Percentiles rank a stretch among this genome's conserved stretches.
Conservation (phyloP, 92 coral and sea anemone species). For the Heliopora coerulea region DNA sequence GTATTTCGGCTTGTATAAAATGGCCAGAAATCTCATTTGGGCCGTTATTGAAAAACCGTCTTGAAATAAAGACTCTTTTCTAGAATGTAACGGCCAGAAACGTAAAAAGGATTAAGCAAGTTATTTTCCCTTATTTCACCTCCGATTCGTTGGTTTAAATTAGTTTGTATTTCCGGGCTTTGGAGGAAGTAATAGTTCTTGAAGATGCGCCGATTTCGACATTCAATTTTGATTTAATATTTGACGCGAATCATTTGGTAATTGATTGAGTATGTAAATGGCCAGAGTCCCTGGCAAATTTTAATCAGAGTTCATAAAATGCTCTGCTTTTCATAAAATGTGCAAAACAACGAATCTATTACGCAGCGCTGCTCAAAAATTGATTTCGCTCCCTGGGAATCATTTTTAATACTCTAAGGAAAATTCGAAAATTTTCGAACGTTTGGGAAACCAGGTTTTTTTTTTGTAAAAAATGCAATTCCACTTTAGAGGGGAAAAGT, state of each 20-base stretch:
- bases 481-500: no score
- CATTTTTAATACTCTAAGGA: background rate
- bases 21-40: background rate
- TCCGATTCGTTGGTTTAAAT: background rate
- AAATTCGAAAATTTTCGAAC: no score
- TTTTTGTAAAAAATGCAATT: no score
- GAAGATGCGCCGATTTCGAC: background rate
- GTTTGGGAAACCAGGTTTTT: no score
- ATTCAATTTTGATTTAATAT: background rate
- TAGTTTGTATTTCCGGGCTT: background rate
- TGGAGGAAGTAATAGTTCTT: background rate
- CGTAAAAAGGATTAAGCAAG: no score
- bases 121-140: no score
- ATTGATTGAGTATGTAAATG: constrained; percentile 40
- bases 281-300: constrained; percentile 16
- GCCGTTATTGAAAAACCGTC: no score
- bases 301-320: background rate
- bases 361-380: background rate
- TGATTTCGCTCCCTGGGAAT: background rate
- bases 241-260: background rate
- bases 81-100: no score
- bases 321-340: constrained; percentile 41
- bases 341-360: constrained; percentile 14
- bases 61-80: no score
- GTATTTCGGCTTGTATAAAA: constrained; percentile 1